Evolutionary conservation across 2,888 invertebrate species (phyloP).

Genomic region (Eugnorisma glareosa): DNA sequence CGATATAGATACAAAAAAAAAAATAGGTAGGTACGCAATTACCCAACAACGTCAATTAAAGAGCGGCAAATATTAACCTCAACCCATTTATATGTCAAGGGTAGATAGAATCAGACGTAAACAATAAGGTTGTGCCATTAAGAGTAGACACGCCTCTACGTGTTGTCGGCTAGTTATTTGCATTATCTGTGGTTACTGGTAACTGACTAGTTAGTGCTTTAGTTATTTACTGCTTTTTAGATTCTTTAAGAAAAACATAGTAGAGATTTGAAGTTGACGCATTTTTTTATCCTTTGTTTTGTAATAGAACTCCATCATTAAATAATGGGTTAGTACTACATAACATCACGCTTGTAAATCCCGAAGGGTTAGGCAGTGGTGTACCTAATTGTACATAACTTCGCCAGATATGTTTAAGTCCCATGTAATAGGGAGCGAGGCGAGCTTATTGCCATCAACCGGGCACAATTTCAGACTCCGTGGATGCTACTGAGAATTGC

Average conservation of each 20-base stretch:
- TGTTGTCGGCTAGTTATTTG: conserved; percentile 59
- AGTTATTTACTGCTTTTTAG: conserved; percentile 16
- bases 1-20: conserved; percentile 29
- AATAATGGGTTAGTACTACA: background rate
- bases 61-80: conserved; percentile 50
- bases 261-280: background rate
- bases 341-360: too few relatives aligned
- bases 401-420: too few relatives aligned
- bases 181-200: conserved; percentile 50
- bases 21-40: conserved; percentile 11
- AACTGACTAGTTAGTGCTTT: conserved; percentile 16
- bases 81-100: conserved; percentile 66
- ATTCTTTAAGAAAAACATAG: background rate
- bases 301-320: background rate
- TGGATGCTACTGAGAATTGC: too few relatives aligned
- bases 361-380: too few relatives aligned
- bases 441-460: too few relatives aligned
- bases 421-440: too few relatives aligned
- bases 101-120: conserved; percentile 57
- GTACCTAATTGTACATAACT: too few relatives aligned
- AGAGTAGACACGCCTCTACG: conserved; percentile 57
- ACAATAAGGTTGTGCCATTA: conserved; percentile 62
- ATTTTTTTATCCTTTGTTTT: background rate
- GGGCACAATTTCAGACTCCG: too few relatives aligned
- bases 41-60: conserved; percentile 48